Base-by-base conservation (phyloP, 2,888 invertebrate species). In the Trichopria drosophilae region DNA sequence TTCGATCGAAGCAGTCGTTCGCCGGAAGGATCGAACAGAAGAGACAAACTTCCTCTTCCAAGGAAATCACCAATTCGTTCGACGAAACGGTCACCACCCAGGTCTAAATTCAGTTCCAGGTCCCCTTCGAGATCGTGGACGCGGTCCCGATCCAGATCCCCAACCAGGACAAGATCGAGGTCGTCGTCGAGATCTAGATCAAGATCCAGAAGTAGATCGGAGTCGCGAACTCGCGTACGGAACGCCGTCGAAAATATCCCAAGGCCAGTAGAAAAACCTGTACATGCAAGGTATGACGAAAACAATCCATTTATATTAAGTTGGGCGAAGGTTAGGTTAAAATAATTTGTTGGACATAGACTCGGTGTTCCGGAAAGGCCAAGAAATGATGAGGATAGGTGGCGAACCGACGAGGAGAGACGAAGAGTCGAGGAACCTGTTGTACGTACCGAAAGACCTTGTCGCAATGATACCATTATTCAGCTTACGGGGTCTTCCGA, bases 211-310 rank as follows among this genome's bases (percentile, higher is more conserved):
- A 12, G 62, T 10, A 55, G 57, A 12, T 59, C 81, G 59, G 79
- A 70, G 22, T 78, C 73, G 35, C 75, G 73, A 63, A 80, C 81
- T 31, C n/a, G n/a, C n/a, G n/a, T n/a, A n/a, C n/a, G n/a, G n/a
- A n/a, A n/a, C n/a, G n/a, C 37, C 3, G n/a, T n/a, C n/a, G n/a
- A n/a, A n/a, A n/a, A n/a, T n/a, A n/a, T n/a, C n/a, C n/a, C n/a
- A n/a, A n/a, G n/a, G n/a, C n/a, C n/a, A n/a, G n/a, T n/a, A n/a
- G n/a, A n/a, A n/a, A n/a, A n/a, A n/a, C n/a, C n/a, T n/a, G n/a
- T n/a, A n/a, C n/a, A n/a, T n/a, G n/a, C n/a, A 9, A 26, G 26
- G 26, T 26, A 26, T 10, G 26, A 12, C 9, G 2, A 2, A 26
- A 26, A 26, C 2, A 26, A 26, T 26, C n/a, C 9, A 10, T 26